Percentiles rank a stretch among this genome's conserved stretches.
Evolutionary conservation across 2,113 vertebrate genomes (phyloP).

Genomic region (Orcinus orca): DNA sequence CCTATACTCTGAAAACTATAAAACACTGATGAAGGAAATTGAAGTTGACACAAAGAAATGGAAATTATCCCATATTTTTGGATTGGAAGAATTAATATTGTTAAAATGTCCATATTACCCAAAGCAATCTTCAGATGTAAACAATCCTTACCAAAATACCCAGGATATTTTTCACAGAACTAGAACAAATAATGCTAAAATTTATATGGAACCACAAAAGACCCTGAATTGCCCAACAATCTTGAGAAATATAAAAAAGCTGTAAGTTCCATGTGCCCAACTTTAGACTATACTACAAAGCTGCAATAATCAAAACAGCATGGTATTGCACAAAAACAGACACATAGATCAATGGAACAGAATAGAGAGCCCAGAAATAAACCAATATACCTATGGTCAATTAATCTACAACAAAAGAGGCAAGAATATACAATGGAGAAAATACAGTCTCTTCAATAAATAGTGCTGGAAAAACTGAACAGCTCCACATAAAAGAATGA

Average conservation of each 20-base stretch:
- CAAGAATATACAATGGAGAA: not conserved
- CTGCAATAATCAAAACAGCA: not conserved
- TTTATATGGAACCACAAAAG: not conserved
- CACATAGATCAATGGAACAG: not conserved
- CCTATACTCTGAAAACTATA: not conserved
- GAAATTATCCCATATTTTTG: not conserved
- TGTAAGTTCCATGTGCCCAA: not conserved
- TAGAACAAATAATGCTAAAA: not conserved
- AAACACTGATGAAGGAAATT: not conserved
- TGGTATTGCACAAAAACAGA: not conserved
- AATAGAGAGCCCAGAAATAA: not conserved
- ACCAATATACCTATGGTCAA: not conserved
- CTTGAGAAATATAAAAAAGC: not conserved
- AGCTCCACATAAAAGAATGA: not conserved
- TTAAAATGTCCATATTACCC: not conserved
- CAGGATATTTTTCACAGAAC: not conserved
- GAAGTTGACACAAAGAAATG: not conserved
- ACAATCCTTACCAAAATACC: not conserved
- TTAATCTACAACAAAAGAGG: not conserved
- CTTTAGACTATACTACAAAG: not conserved
- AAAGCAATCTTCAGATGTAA: not conserved
- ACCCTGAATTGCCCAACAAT: not conserved
- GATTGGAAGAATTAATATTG: not conserved
- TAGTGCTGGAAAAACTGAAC: not conserved
- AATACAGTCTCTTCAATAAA: not conserved